Evolutionary conservation across 2,113 vertebrate species (phyloP).

Genomic region (Ceuthmochares aereus): DNA sequence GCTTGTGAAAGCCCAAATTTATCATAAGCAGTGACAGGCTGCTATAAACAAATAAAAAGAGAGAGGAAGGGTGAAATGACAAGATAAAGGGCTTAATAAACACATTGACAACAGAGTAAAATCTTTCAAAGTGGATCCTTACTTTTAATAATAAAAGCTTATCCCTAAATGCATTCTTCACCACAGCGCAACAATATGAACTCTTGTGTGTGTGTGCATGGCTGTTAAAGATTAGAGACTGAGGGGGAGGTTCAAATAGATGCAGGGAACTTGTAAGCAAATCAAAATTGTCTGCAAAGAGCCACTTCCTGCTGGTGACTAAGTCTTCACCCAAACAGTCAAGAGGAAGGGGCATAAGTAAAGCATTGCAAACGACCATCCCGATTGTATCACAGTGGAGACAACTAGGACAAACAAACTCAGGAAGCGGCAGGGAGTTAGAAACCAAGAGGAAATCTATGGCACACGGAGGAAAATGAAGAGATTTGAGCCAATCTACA

Average conservation of each 20-base stretch:
- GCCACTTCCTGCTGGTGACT: constrained; percentile 75
- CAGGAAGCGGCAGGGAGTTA: constrained; percentile 80
- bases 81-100: constrained; percentile 64
- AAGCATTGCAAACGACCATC: constrained; percentile 66
- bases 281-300: constrained; percentile 56
- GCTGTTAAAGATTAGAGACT: constrained; percentile 40
- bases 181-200: constrained; percentile 18
- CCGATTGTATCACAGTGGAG: constrained; percentile 72
- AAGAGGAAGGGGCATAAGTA: constrained; percentile 69
- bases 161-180: constrained; percentile 48
- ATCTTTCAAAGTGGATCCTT: constrained; percentile 21
- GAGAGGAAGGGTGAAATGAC: constrained; percentile 53
- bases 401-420: constrained; percentile 82
- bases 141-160: constrained; percentile 69
- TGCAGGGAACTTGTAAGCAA: constrained; percentile 36
- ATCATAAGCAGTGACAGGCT: background rate
- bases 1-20: background rate
- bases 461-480: constrained; percentile 75
- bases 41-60: constrained; percentile 24
- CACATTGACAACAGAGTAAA: constrained; percentile 31
- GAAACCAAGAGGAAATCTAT: constrained; percentile 72
- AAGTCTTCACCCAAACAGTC: constrained; percentile 55
- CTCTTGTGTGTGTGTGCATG: background rate
- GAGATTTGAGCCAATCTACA: constrained; percentile 66
- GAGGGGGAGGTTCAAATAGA: constrained; percentile 17